Conservation (phyloP, 2,888 invertebrate species). For the Microplitis manilae region DNA sequence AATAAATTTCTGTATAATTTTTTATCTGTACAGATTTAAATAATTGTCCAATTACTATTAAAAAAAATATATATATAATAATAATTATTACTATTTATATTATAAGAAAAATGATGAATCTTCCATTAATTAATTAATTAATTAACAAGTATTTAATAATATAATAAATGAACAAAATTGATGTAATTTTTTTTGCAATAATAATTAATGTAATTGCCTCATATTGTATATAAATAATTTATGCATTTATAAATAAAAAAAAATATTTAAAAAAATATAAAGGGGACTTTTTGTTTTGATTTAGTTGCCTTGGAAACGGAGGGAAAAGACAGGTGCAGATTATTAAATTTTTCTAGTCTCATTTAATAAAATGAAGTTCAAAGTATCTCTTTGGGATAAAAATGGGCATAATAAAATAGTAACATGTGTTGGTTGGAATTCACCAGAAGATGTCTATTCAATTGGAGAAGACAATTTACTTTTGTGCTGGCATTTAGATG, state of each 20-base stretch:
- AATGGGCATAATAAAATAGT: slow-evolving; percentile 85
- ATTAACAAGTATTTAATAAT: not conserved
- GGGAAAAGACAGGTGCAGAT: too few relatives aligned
- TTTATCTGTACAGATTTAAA: slow-evolving; percentile 63
- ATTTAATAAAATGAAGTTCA: slow-evolving; percentile 61
- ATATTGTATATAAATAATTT: not conserved
- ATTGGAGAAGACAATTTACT: slow-evolving; percentile 95
- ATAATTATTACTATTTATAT: not conserved
- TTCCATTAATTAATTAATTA: slow-evolving; percentile 26
- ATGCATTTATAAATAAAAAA: not conserved
- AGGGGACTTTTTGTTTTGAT: not conserved
- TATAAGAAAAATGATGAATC: slow-evolving; percentile 15
- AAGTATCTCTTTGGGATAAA: slow-evolving; percentile 77
- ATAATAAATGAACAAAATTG: not conserved
- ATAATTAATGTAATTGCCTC: not conserved
- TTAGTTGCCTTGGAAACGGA: slow-evolving; percentile 8
- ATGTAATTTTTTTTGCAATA: not conserved
- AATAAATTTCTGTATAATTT: too few relatives aligned
- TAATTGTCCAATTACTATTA: slow-evolving; percentile 12
- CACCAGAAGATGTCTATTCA: slow-evolving; percentile 93
- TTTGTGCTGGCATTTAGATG: slow-evolving; percentile 88
- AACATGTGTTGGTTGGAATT: slow-evolving; percentile 94
- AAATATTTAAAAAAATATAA: not conserved
- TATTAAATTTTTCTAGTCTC: too few relatives aligned
- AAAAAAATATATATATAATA: slow-evolving; percentile 28